Conservation (phyloP, 2,888 invertebrate species). For the Hermaeophaga mercurialis region DNA sequence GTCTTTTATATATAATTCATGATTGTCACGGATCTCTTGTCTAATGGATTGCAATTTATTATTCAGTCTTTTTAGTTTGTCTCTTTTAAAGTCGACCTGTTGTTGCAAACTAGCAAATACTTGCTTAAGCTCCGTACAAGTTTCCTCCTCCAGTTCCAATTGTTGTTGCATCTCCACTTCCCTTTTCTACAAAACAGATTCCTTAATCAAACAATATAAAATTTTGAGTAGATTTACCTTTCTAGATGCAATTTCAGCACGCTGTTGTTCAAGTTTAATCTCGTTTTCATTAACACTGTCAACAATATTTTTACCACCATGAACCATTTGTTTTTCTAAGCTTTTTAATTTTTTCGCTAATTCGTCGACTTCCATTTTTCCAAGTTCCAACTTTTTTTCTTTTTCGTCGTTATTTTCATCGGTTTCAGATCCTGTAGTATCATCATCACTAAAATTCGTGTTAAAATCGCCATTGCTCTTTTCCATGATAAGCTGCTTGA, state of each 20-base stretch:
- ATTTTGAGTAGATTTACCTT: conserved; percentile 64
- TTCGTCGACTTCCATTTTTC: conserved; percentile 72
- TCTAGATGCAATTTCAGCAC: conserved; percentile 87
- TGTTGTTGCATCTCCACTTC: conserved; percentile 93
- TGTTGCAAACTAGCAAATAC: conserved; percentile 92
- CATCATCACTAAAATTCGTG: conserved; percentile 45
- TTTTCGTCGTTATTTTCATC: conserved; percentile 56
- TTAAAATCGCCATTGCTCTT: conserved; percentile 48
- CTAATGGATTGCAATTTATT: conserved; percentile 76
- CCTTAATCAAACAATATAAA: too few relatives aligned
- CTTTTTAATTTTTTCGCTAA: conserved; percentile 78
- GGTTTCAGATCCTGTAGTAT: conserved; percentile 45
- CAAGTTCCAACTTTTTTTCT: conserved; percentile 57
- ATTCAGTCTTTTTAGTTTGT: conserved; percentile 89
- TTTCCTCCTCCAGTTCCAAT: conserved; percentile 92
- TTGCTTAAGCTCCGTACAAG: conserved; percentile 85
- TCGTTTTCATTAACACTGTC: conserved; percentile 96
- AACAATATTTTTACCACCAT: conserved; percentile 92
- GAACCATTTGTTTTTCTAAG: conserved; percentile 92
- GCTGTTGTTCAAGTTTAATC: conserved; percentile 81
- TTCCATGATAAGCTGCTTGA: conserved; percentile 51
- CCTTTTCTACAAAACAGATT: conserved; percentile 60
- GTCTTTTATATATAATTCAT: conserved; percentile 89
- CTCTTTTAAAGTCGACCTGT: conserved; percentile 96
- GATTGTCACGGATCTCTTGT: conserved; percentile 80